Conservation (phyloP, 2,113 vertebrate genomes). For the Dasyurus viverrinus region DNA sequence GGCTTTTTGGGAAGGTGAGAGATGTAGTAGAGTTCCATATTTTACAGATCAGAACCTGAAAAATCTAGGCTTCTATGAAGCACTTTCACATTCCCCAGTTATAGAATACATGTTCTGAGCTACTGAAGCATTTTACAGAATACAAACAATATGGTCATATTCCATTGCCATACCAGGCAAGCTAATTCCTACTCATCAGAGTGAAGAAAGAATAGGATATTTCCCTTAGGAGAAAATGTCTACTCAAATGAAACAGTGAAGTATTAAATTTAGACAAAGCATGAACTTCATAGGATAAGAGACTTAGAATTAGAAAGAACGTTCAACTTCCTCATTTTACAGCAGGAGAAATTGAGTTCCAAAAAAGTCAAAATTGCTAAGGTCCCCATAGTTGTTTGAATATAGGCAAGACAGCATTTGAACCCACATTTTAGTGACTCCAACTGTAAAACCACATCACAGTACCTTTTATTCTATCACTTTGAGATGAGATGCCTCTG, state of each 20-base stretch:
- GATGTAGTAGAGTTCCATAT: background rate
- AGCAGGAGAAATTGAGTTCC: no score
- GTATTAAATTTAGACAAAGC: no score
- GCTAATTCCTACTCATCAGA: rapidly evolving
- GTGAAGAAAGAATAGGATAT: background rate
- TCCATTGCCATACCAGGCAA: rapidly evolving
- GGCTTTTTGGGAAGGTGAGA: no score
- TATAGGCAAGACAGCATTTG: no score
- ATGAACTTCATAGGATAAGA: no score
- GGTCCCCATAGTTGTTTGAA: no score
- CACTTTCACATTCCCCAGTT: background rate
- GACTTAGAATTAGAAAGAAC: no score
- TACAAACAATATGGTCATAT: rapidly evolving
- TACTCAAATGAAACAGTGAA: background rate
- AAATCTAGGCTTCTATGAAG: background rate
- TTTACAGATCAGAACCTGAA: background rate
- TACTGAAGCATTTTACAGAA: background rate
- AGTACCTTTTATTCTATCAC: background rate
- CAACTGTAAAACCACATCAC: background rate
- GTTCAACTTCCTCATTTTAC: no score
- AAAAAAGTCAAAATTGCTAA: no score
- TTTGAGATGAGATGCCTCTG: background rate
- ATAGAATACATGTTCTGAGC: background rate
- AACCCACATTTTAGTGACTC: background rate
- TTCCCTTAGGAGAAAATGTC: background rate